A percentile compares a stretch with the other conserved stretches of the same genome.
Evolutionary conservation across 2,797 vertebrate genomes (phyloP).

Genomic region (Coccyzus lansbergi): DNA sequence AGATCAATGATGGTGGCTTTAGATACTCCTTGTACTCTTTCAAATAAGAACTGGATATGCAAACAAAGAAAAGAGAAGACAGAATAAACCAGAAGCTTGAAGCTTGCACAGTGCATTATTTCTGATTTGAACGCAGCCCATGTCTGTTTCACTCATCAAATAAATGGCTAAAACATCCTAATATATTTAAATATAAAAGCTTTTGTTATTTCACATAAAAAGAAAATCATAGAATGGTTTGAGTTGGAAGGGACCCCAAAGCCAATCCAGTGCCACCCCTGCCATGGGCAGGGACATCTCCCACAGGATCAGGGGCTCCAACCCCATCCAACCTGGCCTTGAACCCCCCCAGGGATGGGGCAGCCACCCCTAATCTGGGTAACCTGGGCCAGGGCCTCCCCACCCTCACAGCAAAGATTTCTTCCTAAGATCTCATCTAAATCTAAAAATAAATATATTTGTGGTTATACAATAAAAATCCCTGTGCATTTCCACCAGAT

Average conservation of each 20-base stretch:
- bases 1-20: slow-evolving; percentile 93
- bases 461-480: background rate
- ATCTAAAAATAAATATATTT: background rate
- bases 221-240: too few species aligned
- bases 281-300: too few species aligned
- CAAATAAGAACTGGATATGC: slow-evolving; percentile 88
- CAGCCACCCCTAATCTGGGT: too few species aligned
- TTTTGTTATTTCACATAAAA: background rate
- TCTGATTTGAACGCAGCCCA: fast-evolving
- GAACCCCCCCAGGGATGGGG: too few species aligned
- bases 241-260: too few species aligned
- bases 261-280: too few species aligned
- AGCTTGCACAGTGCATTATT: background rate
- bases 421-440: too few species aligned
- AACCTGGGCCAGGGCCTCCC: too few species aligned
- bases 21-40: slow-evolving; percentile 88
- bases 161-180: background rate
- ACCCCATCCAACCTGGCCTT: too few species aligned
- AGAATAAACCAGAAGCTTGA: background rate
- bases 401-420: too few species aligned
- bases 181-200: background rate
- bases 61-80: background rate
- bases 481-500: background rate
- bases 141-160: background rate
- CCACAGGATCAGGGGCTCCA: too few species aligned